Conservation (phyloP, 2,888 invertebrate species). For the Drosophila yooni region DNA sequence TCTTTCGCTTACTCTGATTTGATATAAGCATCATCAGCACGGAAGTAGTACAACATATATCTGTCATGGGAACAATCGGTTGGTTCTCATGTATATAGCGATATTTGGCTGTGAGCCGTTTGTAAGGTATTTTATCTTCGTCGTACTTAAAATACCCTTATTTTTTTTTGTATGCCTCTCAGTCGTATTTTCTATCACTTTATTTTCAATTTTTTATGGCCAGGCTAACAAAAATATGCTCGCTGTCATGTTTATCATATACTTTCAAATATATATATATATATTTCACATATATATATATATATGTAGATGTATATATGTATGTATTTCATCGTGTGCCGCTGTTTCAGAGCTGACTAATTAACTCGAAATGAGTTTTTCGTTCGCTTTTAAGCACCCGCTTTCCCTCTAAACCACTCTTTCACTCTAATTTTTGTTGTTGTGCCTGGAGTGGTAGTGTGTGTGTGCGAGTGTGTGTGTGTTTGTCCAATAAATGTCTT, state of each 20-base stretch:
- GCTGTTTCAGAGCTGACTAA: slow-evolving; percentile 39
- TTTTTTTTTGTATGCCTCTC: slow-evolving; percentile 6
- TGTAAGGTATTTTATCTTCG: neutral
- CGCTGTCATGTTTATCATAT: slow-evolving; percentile 8
- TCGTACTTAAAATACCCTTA: neutral
- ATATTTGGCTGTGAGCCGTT: neutral
- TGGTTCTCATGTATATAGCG: neutral
- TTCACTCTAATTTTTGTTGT: neutral
- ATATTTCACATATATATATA: neutral
- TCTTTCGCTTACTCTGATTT: neutral
- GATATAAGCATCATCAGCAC: no score
- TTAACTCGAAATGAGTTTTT: slow-evolving; percentile 71
- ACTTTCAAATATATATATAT: neutral
- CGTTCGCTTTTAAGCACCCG: slow-evolving; percentile 1
- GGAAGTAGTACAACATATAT: neutral
- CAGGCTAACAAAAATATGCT: slow-evolving; percentile 7
- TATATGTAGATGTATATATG: neutral
- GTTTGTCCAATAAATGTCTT: slow-evolving; percentile 64
- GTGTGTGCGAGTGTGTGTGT: slow-evolving; percentile 21
- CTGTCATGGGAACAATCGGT: neutral
- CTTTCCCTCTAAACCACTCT: neutral
- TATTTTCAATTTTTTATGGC: slow-evolving; percentile 6
- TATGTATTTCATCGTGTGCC: slow-evolving; percentile 7
- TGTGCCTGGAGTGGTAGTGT: slow-evolving; percentile 9
- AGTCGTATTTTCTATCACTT: slow-evolving; percentile 13